Percentiles rank a stretch among this genome's conserved stretches.
phyloP scores from a whole-genome alignment of 2,797 vertebrate species.

The Melanotaenia boesemani region DNA sequence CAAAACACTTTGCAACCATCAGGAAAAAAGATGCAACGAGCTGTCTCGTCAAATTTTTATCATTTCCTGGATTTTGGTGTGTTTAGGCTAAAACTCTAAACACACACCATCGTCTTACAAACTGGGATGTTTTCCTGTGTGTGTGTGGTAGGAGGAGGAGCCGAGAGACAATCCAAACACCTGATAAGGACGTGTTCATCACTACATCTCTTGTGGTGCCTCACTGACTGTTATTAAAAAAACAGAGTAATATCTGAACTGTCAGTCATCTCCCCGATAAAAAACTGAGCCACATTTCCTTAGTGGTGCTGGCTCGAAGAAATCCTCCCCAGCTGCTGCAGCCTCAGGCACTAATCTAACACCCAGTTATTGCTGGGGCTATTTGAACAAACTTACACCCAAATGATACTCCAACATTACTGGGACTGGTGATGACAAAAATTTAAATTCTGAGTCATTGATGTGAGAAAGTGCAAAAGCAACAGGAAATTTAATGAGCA shows the following conservation, averaged over 20 bases:
- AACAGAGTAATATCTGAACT: slow-evolving; percentile 79
- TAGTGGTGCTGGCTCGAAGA: slow-evolving; percentile 27
- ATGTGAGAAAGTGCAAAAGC: slow-evolving; percentile 19
- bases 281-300: slow-evolving; percentile 48
- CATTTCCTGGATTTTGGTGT: not conserved
- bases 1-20: not conserved
- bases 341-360: slow-evolving; percentile 16
- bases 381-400: slow-evolving; percentile 16
- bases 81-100: slow-evolving; percentile 19
- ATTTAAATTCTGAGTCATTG: not conserved
- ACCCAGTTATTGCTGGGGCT: slow-evolving; percentile 4
- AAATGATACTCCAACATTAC: not conserved
- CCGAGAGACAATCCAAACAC: slow-evolving; percentile 52
- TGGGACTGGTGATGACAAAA: not conserved
- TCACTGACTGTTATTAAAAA: slow-evolving; percentile 78
- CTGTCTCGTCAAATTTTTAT: not conserved
- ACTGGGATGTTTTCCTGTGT: slow-evolving; percentile 16
- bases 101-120: slow-evolving; percentile 17
- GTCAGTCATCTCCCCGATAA: slow-evolving; percentile 73
- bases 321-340: slow-evolving; percentile 48
- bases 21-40: not conserved
- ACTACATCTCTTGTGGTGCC: slow-evolving; percentile 50
- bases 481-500: slow-evolving; percentile 12
- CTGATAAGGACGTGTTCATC: slow-evolving; percentile 62
- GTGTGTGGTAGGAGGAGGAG: slow-evolving; percentile 2